A percentile compares a stretch with the other conserved stretches of the same genome.
phyloP scores from a whole-genome alignment of 1,140 invertebrate genomes.

The Neotoxoptera formosana region DNA sequence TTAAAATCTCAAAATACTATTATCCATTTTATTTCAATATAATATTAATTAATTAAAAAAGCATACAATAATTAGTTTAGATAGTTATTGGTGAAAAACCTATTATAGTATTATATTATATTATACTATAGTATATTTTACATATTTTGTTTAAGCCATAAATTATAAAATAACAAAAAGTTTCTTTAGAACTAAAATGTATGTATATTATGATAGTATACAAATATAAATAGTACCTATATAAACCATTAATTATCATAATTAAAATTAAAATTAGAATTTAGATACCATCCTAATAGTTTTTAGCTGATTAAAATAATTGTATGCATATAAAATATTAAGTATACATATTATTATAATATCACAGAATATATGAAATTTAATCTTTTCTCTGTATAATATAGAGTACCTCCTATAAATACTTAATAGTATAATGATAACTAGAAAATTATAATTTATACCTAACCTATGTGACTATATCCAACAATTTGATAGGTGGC shows the following conservation, averaged over 20 bases:
- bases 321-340: too few species aligned
- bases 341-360: too few species aligned
- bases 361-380: too few species aligned
- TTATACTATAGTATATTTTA: not conserved
- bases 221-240: not conserved
- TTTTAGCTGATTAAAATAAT: not conserved
- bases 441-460: not conserved
- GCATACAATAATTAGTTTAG: not conserved
- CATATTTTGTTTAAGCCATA: not conserved
- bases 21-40: not conserved
- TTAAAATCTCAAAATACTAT: too few species aligned
- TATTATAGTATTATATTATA: not conserved
- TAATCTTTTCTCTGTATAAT: too few species aligned
- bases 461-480: too few species aligned
- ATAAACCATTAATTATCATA: not conserved
- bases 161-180: not conserved
- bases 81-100: not conserved
- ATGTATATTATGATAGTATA: not conserved
- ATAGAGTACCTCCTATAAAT: too few species aligned
- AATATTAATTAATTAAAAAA: not conserved
- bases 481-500: too few species aligned
- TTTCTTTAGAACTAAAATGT: not conserved
- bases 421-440: too few species aligned
- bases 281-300: not conserved
- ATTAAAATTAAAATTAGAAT: not conserved